Conservation (phyloP, 2,113 vertebrate species). For the Silurus meridionalis region DNA sequence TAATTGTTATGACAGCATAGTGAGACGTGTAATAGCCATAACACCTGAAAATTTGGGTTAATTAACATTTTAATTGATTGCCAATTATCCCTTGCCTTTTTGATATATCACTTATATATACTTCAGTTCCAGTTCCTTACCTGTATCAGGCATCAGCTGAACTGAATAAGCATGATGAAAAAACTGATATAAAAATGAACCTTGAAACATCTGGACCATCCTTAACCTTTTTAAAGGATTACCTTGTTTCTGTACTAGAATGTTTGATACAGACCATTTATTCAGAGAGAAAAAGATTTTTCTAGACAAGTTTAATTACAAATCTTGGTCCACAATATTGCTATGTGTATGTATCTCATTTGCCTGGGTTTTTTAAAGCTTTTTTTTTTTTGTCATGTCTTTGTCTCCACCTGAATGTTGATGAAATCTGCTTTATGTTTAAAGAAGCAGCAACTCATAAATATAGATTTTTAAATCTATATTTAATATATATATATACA, state of each 20-base stretch:
- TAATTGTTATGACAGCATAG: not conserved
- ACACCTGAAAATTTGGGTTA: not conserved
- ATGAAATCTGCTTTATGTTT: not conserved
- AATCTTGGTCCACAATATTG: not conserved
- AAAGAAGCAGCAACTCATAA: not conserved
- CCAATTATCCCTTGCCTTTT: not conserved
- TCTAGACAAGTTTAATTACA: not conserved
- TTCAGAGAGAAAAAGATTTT: not conserved
- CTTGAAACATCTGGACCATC: not conserved
- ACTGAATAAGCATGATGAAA: not conserved
- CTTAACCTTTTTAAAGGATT: not conserved
- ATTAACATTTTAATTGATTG: not conserved
- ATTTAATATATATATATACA: too few relatives aligned
- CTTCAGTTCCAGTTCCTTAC: not conserved
- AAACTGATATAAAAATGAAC: not conserved
- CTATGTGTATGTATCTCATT: not conserved
- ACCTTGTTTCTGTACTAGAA: not conserved
- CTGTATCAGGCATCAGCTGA: not conserved
- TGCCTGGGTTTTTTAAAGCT: not conserved
- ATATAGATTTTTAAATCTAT: not conserved
- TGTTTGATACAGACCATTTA: not conserved
- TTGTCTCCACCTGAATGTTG: not conserved
- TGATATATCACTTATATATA: not conserved
- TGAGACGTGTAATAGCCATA: not conserved
- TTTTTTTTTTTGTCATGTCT: not conserved